A percentile compares a stretch with the other conserved stretches of the same genome.
These are phyloP conservation scores for Sebastes paucispinis DNA, from an alignment of 2,797 vertebrate species.

Conservation along the genomic window DNA sequence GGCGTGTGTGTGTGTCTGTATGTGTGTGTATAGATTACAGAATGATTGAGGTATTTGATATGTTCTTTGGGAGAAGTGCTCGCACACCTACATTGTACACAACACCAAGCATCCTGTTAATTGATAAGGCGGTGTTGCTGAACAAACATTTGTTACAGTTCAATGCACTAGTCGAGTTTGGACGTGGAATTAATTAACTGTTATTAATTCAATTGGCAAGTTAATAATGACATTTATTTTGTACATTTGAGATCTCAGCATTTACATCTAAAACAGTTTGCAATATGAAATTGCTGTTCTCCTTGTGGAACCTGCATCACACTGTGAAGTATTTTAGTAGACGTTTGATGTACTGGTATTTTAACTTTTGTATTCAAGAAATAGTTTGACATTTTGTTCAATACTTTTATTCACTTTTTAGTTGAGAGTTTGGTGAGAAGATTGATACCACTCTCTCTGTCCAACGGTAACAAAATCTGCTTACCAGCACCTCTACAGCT, in stretches of 20 bases:
- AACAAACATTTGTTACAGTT: conserved; percentile 6
- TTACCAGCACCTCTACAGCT: too few relatives aligned
- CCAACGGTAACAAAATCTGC: too few relatives aligned
- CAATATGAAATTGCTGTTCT: neutral
- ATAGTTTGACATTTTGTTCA: neutral
- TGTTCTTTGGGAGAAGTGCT: neutral
- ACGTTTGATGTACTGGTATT: neutral
- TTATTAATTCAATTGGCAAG: neutral
- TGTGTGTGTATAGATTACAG: neutral
- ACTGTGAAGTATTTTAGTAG: neutral
- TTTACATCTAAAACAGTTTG: neutral
- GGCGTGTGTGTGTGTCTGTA: too few relatives aligned
- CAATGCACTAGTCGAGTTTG: neutral
- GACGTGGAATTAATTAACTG: neutral
- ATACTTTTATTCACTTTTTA: neutral
- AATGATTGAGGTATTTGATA: neutral
- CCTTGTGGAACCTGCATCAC: neutral
- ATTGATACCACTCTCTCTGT: too few relatives aligned
- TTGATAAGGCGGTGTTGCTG: neutral
- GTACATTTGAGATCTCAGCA: neutral
- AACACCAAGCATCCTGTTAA: neutral
- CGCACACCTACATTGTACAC: neutral
- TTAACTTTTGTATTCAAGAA: too few relatives aligned
- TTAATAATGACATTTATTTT: neutral
- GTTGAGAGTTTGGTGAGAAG: neutral